Evolutionary conservation across 2,797 vertebrate species (phyloP).

Genomic region (Halcyon badia): DNA sequence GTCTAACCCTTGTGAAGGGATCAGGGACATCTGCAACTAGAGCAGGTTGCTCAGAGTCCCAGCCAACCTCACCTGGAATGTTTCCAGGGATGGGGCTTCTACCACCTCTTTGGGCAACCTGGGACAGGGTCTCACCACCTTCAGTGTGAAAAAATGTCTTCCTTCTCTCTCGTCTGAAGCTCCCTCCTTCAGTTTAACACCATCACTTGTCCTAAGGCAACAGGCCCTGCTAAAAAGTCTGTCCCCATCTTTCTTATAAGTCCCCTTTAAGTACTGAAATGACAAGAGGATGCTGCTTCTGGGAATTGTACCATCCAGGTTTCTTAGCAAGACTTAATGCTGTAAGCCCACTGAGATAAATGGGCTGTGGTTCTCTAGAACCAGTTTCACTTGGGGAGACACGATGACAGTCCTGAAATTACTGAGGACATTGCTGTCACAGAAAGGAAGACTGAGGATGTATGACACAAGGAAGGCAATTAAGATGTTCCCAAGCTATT

Average conservation of each 20-base stretch:
- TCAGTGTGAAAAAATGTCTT: accelerated
- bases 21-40: neutral
- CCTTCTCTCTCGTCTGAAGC: accelerated
- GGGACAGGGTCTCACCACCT: accelerated
- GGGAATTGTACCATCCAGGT: accelerated
- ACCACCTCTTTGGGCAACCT: neutral
- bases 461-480: neutral
- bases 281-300: neutral
- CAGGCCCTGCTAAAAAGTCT: neutral
- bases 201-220: accelerated
- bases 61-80: neutral
- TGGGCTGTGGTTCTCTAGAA: neutral
- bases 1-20: neutral
- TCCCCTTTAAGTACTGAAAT: neutral
- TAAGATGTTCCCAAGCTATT: neutral
- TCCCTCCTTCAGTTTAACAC: accelerated
- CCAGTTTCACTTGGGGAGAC: neutral
- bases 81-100: neutral
- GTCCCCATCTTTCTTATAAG: neutral
- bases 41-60: neutral
- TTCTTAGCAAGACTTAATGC: neutral
- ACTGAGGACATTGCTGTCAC: neutral
- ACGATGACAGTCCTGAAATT: neutral
- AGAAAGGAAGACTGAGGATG: neutral
- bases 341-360: neutral